Conservation (phyloP, 2,888 invertebrate genomes). For the Stegana nigrithorax region DNA sequence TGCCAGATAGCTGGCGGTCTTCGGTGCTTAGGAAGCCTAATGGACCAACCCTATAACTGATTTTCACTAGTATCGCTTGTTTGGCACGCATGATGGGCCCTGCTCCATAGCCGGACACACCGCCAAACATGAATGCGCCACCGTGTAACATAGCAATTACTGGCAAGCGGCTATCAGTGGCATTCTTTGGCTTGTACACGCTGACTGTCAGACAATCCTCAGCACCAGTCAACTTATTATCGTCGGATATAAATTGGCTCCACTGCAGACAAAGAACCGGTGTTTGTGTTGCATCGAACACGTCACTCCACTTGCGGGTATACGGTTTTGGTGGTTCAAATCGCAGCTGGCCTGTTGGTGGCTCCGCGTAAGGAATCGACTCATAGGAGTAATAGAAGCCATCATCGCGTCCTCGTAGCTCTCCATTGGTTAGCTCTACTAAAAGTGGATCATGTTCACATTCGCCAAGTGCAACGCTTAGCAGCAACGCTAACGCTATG, state of each 20-base stretch:
- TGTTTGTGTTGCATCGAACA: constrained; percentile 71
- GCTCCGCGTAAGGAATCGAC: constrained; percentile 77
- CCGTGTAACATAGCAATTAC: constrained; percentile 78
- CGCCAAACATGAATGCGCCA: constrained; percentile 78
- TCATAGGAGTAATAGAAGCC: constrained; percentile 72
- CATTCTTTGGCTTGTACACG: constrained; percentile 72
- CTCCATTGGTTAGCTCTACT: constrained; percentile 49
- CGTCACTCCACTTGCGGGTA: constrained; percentile 42
- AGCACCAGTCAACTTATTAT: constrained; percentile 69
- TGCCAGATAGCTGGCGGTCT: constrained; percentile 76
- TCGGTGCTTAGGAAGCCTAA: constrained; percentile 82
- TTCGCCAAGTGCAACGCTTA: not conserved
- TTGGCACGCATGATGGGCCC: constrained; percentile 73
- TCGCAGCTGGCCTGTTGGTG: constrained; percentile 74
- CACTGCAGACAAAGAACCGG: constrained; percentile 76
- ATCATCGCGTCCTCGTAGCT: constrained; percentile 49
- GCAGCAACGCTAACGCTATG: not conserved
- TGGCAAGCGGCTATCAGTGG: constrained; percentile 66
- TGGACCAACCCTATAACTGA: constrained; percentile 80
- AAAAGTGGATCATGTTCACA: constrained; percentile 32
- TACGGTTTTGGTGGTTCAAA: constrained; percentile 69
- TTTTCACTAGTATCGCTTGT: constrained; percentile 75
- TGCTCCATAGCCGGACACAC: constrained; percentile 69
- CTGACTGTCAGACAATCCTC: constrained; percentile 79
- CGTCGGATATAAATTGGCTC: constrained; percentile 66